Percentiles rank a stretch among this genome's conserved stretches.
Evolutionary conservation across 92 coral and sea anemone genomes (phyloP).

Genomic region (Palythoa grandiflora): DNA sequence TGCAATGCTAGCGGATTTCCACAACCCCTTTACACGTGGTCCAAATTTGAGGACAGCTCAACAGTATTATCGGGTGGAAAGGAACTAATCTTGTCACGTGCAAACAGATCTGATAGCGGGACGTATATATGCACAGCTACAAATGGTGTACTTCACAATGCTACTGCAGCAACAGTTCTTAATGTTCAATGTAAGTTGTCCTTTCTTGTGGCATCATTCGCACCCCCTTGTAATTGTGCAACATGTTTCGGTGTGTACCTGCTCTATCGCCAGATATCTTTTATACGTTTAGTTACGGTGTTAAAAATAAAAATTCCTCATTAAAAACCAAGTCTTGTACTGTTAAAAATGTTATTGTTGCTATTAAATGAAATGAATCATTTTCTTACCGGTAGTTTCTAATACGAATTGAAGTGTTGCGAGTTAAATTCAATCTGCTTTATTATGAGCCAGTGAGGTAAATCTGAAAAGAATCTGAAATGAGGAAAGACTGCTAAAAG

Average conservation of each 20-base stretch:
- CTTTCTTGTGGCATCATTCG: neutral
- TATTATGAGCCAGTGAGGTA: too few species aligned
- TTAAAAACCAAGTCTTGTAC: too few species aligned
- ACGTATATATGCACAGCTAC: conserved; percentile 53
- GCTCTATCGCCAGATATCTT: too few species aligned
- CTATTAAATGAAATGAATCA: too few species aligned
- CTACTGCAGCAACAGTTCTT: conserved; percentile 35
- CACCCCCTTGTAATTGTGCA: neutral
- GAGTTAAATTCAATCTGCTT: too few species aligned
- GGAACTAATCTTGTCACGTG: conserved; percentile 16
- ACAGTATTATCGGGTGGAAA: conserved; percentile 34
- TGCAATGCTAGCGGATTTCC: conserved; percentile 70
- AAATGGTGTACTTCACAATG: conserved; percentile 56
- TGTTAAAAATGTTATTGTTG: neutral
- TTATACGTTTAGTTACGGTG: too few species aligned
- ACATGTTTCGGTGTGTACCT: too few species aligned
- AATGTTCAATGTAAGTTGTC: conserved; percentile 66
- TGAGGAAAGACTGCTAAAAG: too few species aligned
- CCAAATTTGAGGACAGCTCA: conserved; percentile 11
- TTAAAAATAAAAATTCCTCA: too few species aligned
- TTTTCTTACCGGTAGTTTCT: too few species aligned
- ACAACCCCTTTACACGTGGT: conserved; percentile 56
- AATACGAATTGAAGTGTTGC: too few species aligned
- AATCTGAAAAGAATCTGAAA: too few species aligned
- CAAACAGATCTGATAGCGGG: conserved; percentile 44